phyloP scores from a whole-genome alignment of 1,140 invertebrate genomes.

The Drosophila auraria region DNA sequence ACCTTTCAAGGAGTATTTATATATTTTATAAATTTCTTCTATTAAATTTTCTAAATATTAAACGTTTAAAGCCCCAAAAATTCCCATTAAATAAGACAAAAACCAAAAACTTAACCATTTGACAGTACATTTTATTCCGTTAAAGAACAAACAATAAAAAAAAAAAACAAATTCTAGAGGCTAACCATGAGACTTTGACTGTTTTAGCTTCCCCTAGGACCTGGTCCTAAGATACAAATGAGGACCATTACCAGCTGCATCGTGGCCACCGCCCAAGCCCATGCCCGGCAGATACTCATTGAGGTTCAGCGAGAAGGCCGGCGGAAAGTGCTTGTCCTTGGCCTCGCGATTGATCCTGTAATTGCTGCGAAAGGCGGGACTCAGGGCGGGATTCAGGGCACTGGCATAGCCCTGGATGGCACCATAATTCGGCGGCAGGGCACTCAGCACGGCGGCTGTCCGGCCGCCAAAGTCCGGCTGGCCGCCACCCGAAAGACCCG shows the following conservation, averaged over 20 bases:
- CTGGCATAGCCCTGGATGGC: conserved; percentile 55
- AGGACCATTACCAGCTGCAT: conserved; percentile 14
- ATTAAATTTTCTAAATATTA: background rate
- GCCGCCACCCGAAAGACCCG: background rate
- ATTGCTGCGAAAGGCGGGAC: conserved; percentile 51
- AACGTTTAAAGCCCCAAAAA: background rate
- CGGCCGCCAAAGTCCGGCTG: conserved; percentile 50
- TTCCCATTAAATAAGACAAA: background rate
- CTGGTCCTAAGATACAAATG: conserved; percentile 63
- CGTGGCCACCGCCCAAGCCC: conserved; percentile 29
- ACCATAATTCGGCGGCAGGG: conserved; percentile 56
- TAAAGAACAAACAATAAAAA: conserved; percentile 3
- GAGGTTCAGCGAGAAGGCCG: conserved; percentile 64
- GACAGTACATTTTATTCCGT: conserved; percentile 1
- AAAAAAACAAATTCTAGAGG: background rate
- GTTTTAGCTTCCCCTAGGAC: conserved; percentile 31
- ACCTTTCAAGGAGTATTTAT: too few relatives aligned
- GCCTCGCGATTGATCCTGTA: conserved; percentile 79
- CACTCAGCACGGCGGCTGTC: conserved; percentile 39
- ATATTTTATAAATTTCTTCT: background rate
- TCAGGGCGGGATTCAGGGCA: conserved; percentile 28
- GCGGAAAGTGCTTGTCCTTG: conserved; percentile 68
- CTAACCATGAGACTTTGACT: conserved; percentile 8
- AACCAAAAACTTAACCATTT: background rate
- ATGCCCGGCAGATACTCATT: conserved; percentile 73